These are phyloP conservation scores for Campylorhamphus procurvoides DNA, from an alignment of 2,113 vertebrate genomes.

Conservation along the genomic window DNA sequence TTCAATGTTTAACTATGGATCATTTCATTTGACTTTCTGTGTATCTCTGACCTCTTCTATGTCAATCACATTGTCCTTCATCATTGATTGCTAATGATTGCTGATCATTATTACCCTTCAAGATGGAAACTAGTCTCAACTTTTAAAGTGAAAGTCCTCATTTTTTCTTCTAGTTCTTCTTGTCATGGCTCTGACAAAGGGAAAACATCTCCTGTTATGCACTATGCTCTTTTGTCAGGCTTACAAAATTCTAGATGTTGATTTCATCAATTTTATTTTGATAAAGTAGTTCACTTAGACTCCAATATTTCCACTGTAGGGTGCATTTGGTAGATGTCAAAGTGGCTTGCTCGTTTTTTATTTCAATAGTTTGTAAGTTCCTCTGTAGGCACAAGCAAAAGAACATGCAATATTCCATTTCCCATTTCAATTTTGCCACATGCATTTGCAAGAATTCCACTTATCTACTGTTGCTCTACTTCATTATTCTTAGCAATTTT, in stretches of 20 bases:
- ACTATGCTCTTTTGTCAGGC: neutral
- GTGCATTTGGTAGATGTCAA: neutral
- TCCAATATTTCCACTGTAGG: neutral
- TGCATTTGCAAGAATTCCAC: fast-evolving
- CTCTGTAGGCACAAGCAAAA: neutral
- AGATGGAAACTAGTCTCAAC: neutral
- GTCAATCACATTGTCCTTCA: neutral
- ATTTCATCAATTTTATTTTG: neutral
- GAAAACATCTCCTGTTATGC: neutral
- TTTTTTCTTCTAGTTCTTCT: neutral
- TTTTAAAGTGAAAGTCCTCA: neutral
- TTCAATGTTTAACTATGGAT: neutral
- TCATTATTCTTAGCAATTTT: neutral
- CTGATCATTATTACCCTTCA: neutral
- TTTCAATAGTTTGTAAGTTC: neutral
- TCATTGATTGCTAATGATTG: neutral
- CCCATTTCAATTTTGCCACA: neutral
- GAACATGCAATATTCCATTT: neutral
- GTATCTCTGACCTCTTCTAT: neutral
- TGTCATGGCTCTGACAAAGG: neutral
- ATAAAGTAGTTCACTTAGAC: neutral
- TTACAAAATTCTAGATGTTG: neutral
- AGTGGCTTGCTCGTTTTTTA: neutral
- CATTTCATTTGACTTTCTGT: neutral
- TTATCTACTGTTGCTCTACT: neutral